Evolutionary conservation across 2,797 vertebrate species (phyloP).

Genomic region (Clamator glandarius): DNA sequence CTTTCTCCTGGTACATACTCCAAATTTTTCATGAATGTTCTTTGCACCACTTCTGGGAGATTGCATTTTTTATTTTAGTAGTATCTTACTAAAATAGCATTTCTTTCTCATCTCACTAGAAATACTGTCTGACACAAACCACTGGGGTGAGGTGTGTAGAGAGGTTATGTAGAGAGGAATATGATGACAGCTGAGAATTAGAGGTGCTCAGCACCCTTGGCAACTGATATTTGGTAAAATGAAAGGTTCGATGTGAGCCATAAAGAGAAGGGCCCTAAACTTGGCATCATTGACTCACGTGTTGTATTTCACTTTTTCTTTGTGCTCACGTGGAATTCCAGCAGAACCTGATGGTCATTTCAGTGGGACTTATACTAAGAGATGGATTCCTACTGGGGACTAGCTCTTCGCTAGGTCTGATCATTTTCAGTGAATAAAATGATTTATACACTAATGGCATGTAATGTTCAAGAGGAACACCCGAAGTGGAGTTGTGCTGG

Average conservation of each 20-base stretch:
- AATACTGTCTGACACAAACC: neutral
- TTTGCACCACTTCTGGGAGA: neutral
- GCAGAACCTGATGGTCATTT: neutral
- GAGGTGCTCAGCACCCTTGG: neutral
- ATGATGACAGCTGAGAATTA: neutral
- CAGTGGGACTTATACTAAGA: neutral
- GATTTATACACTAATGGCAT: neutral
- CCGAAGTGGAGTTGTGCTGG: neutral
- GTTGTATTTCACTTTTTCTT: neutral
- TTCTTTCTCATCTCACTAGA: neutral
- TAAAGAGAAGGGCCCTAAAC: neutral
- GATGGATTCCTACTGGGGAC: neutral
- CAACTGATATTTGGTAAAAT: neutral
- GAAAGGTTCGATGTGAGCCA: neutral
- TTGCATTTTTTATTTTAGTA: neutral
- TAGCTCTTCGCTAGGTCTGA: neutral
- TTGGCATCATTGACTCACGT: fast-evolving
- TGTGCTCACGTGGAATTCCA: neutral
- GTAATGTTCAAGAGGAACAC: neutral
- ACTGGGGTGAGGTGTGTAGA: neutral
- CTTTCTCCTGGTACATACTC: neutral
- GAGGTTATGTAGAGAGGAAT: neutral
- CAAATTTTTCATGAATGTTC: neutral
- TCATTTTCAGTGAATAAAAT: neutral
- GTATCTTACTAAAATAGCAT: neutral